Percentiles rank a stretch among this genome's conserved stretches.
Conservation (phyloP, 2,797 vertebrate genomes). For the Brachymystax lenok region DNA sequence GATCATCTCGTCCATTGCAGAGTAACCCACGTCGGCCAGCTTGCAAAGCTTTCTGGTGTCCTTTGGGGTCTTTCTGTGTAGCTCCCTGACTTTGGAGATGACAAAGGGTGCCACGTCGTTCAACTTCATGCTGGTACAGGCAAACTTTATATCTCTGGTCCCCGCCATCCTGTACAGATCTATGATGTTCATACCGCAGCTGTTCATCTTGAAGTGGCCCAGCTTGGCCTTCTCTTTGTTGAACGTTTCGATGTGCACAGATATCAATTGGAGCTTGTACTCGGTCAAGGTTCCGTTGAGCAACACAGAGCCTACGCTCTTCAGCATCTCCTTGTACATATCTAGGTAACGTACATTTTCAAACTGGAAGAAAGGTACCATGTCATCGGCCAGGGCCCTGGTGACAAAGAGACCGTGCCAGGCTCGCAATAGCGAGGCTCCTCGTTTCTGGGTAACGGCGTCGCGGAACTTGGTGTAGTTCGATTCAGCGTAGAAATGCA, state of each 20-base stretch:
- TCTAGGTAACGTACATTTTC: background rate
- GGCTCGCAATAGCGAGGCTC: background rate
- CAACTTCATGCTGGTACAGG: background rate
- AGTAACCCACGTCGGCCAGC: slow-evolving; percentile 13
- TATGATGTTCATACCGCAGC: background rate
- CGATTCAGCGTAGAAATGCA: background rate
- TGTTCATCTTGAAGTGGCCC: background rate
- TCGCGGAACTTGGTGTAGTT: no score
- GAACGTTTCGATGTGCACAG: background rate
- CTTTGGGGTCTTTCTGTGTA: background rate
- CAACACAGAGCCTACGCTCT: background rate
- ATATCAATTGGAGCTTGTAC: background rate
- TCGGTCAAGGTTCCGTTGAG: background rate
- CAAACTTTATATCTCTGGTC: background rate
- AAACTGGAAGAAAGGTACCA: background rate
- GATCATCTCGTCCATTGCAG: slow-evolving; percentile 35
- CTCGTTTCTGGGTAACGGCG: background rate
- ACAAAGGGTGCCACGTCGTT: slow-evolving; percentile 7
- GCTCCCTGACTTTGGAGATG: background rate
- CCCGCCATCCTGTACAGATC: background rate
- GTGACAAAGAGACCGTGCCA: background rate
- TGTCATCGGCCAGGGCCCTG: background rate
- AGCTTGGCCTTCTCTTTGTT: background rate
- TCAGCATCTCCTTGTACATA: background rate
- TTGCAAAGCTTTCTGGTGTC: slow-evolving; percentile 13